phyloP scores from a whole-genome alignment of 2,888 invertebrate species.

The Actias luna region DNA sequence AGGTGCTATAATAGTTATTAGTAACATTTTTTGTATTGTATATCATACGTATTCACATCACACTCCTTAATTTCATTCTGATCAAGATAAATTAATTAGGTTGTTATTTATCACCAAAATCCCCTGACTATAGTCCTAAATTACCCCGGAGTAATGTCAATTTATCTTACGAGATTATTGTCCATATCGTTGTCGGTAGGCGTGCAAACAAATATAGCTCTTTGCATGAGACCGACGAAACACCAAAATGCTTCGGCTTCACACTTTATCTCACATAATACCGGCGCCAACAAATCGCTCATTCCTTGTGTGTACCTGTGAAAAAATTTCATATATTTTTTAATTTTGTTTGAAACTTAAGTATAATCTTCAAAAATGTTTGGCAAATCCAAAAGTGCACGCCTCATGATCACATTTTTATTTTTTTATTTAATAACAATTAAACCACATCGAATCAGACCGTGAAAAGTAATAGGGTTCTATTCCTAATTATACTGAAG shows the following conservation, averaged over 20 bases:
- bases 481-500: too few relatives aligned
- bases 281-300: constrained; percentile 97
- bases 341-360: too few relatives aligned
- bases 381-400: too few relatives aligned
- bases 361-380: too few relatives aligned
- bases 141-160: background rate
- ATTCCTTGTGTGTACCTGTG: constrained; percentile 93
- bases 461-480: too few relatives aligned
- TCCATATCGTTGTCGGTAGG: constrained; percentile 98
- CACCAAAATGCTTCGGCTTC: constrained; percentile 99
- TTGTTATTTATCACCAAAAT: background rate
- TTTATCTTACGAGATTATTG: constrained; percentile 86
- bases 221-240: constrained; percentile 97
- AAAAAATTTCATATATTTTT: constrained; percentile 26
- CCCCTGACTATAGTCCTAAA: background rate
- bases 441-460: too few relatives aligned
- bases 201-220: constrained; percentile 96
- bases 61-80: too few relatives aligned
- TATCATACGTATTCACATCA: too few relatives aligned
- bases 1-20: too few relatives aligned
- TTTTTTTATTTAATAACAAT: too few relatives aligned
- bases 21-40: too few relatives aligned
- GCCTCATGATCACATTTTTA: too few relatives aligned
- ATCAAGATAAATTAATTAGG: background rate
- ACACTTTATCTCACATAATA: constrained; percentile 95